phyloP scores from a whole-genome alignment of 92 coral and sea anemone species.

The Galaxea fascicularis region DNA sequence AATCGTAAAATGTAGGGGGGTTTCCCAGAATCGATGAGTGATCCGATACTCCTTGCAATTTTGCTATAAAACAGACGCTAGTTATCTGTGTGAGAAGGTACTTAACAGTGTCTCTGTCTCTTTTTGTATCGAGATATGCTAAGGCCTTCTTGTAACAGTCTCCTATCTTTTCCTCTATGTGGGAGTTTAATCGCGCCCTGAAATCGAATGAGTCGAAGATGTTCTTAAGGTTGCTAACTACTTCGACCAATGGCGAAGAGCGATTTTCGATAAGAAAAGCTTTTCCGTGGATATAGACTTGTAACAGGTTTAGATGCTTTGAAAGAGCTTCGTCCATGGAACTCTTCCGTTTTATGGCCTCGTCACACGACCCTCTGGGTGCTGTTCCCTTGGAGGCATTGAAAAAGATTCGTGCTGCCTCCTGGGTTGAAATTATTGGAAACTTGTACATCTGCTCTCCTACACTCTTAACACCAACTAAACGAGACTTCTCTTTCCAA shows the following conservation, averaged over 20 bases:
- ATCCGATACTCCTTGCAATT: too few relatives aligned
- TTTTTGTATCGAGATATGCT: conserved; percentile 32
- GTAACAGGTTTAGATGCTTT: background rate
- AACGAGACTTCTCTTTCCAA: conserved; percentile 6
- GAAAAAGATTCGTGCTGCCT: background rate
- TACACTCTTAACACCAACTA: conserved; percentile 3
- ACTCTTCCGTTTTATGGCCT: too few relatives aligned
- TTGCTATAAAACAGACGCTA: conserved; percentile 38
- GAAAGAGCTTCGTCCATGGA: conserved; percentile 16
- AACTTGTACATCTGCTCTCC: conserved; percentile 8
- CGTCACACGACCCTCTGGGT: too few relatives aligned
- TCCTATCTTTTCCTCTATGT: conserved; percentile 17
- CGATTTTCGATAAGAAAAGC: conserved; percentile 15
- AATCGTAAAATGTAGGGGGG: too few relatives aligned
- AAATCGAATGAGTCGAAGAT: background rate
- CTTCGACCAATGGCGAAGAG: background rate
- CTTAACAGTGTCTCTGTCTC: conserved; percentile 47
- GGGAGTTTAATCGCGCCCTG: conserved; percentile 3
- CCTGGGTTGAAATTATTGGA: conserved; percentile 15
- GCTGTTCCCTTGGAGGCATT: too few relatives aligned
- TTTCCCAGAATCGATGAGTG: too few relatives aligned
- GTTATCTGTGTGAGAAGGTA: conserved; percentile 46
- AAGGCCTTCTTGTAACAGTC: conserved; percentile 27
- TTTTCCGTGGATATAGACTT: conserved; percentile 11
- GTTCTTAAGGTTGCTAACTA: background rate